A percentile compares a stretch with the other conserved stretches of the same genome.
Evolutionary conservation across 2,888 invertebrate species (phyloP).

Genomic region (Desoria tigrina): DNA sequence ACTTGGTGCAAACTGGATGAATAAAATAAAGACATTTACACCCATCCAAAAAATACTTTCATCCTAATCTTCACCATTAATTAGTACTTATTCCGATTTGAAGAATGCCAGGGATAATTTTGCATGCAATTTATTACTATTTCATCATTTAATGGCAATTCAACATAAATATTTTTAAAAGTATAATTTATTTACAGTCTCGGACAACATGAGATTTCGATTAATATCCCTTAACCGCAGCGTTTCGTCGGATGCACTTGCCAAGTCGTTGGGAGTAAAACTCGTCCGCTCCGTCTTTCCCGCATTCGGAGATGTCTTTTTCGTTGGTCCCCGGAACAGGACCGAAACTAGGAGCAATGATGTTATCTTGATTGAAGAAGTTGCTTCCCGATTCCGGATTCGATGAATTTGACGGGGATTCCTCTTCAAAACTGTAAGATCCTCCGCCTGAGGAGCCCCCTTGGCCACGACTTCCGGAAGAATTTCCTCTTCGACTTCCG

Average conservation of each 20-base stretch:
- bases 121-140: too few species aligned
- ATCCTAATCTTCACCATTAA: too few species aligned
- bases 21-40: too few species aligned
- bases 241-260: constrained; percentile 22
- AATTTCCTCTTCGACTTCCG: constrained; percentile 7
- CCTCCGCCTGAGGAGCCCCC: constrained; percentile 3
- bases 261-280: constrained; percentile 31
- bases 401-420: constrained; percentile 17
- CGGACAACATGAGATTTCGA: too few species aligned
- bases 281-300: constrained; percentile 33
- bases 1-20: too few species aligned
- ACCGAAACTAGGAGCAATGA: background rate
- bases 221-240: background rate
- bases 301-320: constrained; percentile 34
- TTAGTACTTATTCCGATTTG: too few species aligned
- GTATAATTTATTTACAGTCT: too few species aligned
- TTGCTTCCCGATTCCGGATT: constrained; percentile 14
- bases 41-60: too few species aligned
- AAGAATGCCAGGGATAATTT: too few species aligned
- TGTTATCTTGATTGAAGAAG: constrained; percentile 7
- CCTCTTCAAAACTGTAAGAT: background rate
- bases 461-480: background rate
- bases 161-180: too few species aligned
- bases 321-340: constrained; percentile 25
- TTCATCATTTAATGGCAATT: too few species aligned